phyloP scores from a whole-genome alignment of 2,113 vertebrate genomes.

The Gnathonemus longibarbis region DNA sequence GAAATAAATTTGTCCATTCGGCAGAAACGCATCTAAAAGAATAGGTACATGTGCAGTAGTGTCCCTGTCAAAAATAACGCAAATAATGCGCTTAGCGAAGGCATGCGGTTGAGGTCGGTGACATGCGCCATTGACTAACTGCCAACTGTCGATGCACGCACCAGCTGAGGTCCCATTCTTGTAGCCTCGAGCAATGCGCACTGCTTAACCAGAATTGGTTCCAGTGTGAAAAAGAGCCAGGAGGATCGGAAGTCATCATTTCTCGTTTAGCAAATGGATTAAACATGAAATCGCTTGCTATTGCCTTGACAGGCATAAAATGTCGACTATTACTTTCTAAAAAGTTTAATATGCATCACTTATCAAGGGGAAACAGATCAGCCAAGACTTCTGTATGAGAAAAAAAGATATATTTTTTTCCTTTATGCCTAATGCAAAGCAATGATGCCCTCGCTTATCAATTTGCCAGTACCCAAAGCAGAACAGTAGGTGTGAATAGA shows the following conservation, averaged over 20 bases:
- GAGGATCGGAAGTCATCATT: neutral
- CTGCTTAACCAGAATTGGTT: neutral
- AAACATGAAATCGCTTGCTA: neutral
- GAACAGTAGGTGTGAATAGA: neutral
- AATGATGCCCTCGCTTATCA: neutral
- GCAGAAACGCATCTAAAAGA: neutral
- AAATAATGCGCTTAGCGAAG: neutral
- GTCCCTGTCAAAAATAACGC: neutral
- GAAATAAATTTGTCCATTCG: constrained; percentile 13
- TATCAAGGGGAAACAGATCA: neutral
- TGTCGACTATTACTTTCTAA: neutral
- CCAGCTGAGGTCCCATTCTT: neutral
- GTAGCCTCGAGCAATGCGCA: neutral
- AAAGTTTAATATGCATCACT: neutral
- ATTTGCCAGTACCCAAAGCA: neutral
- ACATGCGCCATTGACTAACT: neutral
- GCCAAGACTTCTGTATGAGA: neutral
- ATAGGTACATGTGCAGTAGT: neutral
- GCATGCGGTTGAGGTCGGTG: neutral
- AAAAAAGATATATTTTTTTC: neutral
- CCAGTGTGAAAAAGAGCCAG: neutral
- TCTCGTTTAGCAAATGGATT: constrained; percentile 1
- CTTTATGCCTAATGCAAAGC: neutral
- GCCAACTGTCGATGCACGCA: neutral
- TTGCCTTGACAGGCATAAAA: neutral